A percentile compares a stretch with the other conserved stretches of the same genome.
These are phyloP conservation scores for Caranx melampygus DNA, from an alignment of 2,113 vertebrate genomes.

Conservation along the genomic window DNA sequence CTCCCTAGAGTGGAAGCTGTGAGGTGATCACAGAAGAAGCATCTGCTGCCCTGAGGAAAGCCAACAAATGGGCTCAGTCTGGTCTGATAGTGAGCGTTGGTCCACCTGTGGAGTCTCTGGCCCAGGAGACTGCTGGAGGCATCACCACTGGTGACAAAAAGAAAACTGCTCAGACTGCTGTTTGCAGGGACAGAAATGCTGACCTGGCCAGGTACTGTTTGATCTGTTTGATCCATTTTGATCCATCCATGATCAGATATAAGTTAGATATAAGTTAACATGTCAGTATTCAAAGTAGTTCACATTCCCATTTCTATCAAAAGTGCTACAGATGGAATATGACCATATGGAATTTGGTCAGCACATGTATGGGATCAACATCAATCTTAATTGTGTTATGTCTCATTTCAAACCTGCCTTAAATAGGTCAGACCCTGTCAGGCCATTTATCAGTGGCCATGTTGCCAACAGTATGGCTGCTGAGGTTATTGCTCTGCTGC, in stretches of 20 bases:
- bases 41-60: conserved; percentile 92
- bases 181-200: conserved; percentile 95
- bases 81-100: conserved; percentile 97
- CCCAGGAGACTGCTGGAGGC: conserved; percentile 88
- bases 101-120: conserved; percentile 89
- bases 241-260: not conserved
- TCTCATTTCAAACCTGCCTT: conserved; percentile 2
- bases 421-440: conserved; percentile 91
- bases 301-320: not conserved
- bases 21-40: conserved; percentile 98
- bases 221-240: too few relatives aligned
- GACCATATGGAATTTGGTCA: not conserved
- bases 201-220: conserved; percentile 91
- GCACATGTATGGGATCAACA: not conserved
- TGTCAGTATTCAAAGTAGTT: not conserved
- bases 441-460: conserved; percentile 97
- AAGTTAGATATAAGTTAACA: not conserved
- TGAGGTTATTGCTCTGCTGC: conserved; percentile 96
- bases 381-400: conserved; percentile 3
- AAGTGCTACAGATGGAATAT: not conserved
- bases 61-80: conserved; percentile 98
- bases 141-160: conserved; percentile 95
- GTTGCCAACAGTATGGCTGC: conserved; percentile 99
- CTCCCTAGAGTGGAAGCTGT: conserved; percentile 90
- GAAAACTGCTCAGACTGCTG: conserved; percentile 94